A percentile compares a stretch with the other conserved stretches of the same genome.
Evolutionary conservation across 2,888 invertebrate species (phyloP).

Genomic region (Brachypalpus laphriformis): DNA sequence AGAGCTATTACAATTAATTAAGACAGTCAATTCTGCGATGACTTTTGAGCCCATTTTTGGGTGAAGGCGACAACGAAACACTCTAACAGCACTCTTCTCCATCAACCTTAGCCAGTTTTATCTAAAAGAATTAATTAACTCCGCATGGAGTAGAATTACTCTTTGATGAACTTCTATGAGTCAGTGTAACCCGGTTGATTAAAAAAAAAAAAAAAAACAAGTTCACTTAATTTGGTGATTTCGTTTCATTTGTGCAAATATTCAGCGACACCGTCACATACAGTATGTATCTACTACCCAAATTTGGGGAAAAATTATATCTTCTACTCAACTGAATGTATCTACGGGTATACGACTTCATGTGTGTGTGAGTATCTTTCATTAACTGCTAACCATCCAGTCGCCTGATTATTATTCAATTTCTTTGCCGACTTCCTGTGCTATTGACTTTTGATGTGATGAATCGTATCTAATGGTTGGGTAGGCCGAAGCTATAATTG

Average conservation of each 20-base stretch:
- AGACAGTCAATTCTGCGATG: slow-evolving; percentile 6
- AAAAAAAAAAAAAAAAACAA: slow-evolving; percentile 15
- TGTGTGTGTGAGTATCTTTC: not conserved
- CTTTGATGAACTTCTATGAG: slow-evolving; percentile 10
- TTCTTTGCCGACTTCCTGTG: slow-evolving; percentile 66
- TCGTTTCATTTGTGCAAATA: not conserved
- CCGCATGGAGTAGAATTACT: not conserved
- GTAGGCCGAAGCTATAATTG: slow-evolving; percentile 1
- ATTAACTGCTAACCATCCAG: not conserved
- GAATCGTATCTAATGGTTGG: slow-evolving; percentile 42
- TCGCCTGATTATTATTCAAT: slow-evolving; percentile 63
- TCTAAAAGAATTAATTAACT: slow-evolving; percentile 8
- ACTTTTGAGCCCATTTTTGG: slow-evolving; percentile 24
- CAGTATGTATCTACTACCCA: not conserved
- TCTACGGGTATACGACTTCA: not conserved
- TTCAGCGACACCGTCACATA: not conserved
- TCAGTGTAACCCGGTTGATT: slow-evolving; percentile 9
- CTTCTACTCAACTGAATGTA: not conserved
- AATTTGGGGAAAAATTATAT: not conserved
- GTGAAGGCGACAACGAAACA: not conserved
- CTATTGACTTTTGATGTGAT: slow-evolving; percentile 61
- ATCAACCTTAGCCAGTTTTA: not conserved
- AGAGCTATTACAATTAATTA: not conserved
- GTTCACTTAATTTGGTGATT: slow-evolving; percentile 40
- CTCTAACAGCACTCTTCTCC: not conserved